Evolutionary conservation across 1,140 invertebrate genomes (phyloP), one percentile per base, ranked within the genome.

Genomic region (Maconellicoccus hirsutus): DNA sequence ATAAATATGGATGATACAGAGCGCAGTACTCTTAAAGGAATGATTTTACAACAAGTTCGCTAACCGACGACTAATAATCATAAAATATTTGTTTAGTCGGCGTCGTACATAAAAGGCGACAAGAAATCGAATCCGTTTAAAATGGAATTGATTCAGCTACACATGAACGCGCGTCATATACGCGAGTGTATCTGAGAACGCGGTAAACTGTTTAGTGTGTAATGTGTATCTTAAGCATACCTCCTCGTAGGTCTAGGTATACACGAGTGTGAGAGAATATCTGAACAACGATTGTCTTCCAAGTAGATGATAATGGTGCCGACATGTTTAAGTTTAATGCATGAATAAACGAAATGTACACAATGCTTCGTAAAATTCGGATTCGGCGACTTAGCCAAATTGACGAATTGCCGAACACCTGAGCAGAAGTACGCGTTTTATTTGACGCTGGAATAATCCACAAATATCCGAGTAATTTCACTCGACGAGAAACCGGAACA

Each of bases 51-150:
- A 66, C 61, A 66, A 66, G 22, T 66, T 66, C 25, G 61, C 61
- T 66, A 66, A 66, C 61, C 61, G 61, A 22, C 61, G 61, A 66
- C 61, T 66, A 66, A 66, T 66, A 66, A 66, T 66, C 10, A 66
- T 66, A 66, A 66, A 66, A 66, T 66, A 66, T 66, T 66, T 66
- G 61, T 66, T 66, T 26, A 66, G 61, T 66, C 61, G 61, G 61
- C 61, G 61, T 22, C 3, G 25, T 25, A 66, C 14, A 66, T 66
- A 16, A 66, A 66, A 66, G 61, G 22, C 61, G 61, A 66, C 61
- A 66, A 66, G 61, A 66, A 66, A 66, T 66, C 61, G 61, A 66
- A 66, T 66, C 61, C 61, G 61, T 66, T 66, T 66, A 66, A 59
- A 66, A 25, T 23, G 61, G 61, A 66, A 66, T 66, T 66, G 61